Evolutionary conservation across 2,113 vertebrate species (phyloP).

Genomic region (Ariopsis seemanni): DNA sequence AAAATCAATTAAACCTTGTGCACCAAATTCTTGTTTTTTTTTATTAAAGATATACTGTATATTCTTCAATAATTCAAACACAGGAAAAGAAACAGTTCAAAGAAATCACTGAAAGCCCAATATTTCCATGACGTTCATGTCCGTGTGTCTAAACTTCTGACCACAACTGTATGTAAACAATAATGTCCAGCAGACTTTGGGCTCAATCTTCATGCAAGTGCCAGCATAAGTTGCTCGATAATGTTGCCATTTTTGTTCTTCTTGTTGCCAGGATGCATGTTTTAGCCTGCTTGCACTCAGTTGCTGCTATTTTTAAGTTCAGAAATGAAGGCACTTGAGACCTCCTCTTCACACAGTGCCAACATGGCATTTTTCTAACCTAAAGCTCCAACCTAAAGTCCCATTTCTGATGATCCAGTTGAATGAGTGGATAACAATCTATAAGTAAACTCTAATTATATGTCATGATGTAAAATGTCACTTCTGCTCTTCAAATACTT

Average conservation of each 20-base stretch:
- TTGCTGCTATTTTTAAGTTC: neutral
- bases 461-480: neutral
- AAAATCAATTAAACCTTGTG: no score
- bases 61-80: no score
- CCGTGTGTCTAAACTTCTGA: no score
- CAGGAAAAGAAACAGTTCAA: no score
- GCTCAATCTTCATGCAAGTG: neutral
- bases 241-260: neutral
- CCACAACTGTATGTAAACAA: neutral
- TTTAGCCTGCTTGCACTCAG: neutral
- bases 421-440: neutral
- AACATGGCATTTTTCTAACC: conserved; percentile 3
- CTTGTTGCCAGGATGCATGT: neutral
- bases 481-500: neutral
- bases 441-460: neutral
- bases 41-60: no score
- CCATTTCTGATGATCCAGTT: neutral
- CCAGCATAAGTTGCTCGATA: neutral
- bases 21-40: no score
- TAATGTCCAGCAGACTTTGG: neutral
- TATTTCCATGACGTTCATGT: no score
- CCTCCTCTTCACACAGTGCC: neutral
- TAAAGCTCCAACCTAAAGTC: neutral
- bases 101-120: no score
- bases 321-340: neutral